phyloP scores from a whole-genome alignment of 2,888 invertebrate genomes.

The Nomada lathburiana region DNA sequence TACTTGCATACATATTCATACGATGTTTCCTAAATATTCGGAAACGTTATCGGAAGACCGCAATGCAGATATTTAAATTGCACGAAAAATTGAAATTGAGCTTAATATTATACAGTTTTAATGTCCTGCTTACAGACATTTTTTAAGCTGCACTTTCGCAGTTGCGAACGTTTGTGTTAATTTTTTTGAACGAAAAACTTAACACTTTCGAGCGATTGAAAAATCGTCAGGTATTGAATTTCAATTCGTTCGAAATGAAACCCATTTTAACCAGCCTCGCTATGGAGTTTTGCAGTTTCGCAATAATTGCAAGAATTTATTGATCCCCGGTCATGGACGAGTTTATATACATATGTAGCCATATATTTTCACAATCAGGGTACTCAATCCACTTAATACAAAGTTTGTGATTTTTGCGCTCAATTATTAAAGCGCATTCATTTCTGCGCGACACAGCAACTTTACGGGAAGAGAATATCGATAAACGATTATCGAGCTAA shows the following conservation, averaged over 20 bases:
- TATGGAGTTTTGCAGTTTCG: background rate
- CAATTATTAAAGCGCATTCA: background rate
- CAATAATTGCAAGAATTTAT: constrained; percentile 43
- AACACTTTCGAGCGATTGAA: background rate
- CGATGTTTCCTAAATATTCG: no score
- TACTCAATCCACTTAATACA: background rate
- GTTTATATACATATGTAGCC: background rate
- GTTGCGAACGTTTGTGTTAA: no score
- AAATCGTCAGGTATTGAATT: background rate
- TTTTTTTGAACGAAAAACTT: background rate
- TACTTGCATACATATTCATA: no score
- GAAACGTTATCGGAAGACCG: no score
- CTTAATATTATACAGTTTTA: no score
- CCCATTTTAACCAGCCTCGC: constrained; percentile 30
- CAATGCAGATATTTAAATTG: background rate
- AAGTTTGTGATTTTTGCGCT: background rate
- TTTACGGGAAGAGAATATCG: no score
- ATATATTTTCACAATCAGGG: background rate
- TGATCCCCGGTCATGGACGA: constrained; percentile 15
- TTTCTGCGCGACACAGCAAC: background rate
- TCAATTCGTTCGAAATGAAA: constrained; percentile 21
- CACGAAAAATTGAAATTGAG: background rate
- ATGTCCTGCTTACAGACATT: no score
- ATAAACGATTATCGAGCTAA: background rate
- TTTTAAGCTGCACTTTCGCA: no score